Evolutionary conservation across 2,888 invertebrate genomes (phyloP).

Genomic region (Drosophila fungiperda): DNA sequence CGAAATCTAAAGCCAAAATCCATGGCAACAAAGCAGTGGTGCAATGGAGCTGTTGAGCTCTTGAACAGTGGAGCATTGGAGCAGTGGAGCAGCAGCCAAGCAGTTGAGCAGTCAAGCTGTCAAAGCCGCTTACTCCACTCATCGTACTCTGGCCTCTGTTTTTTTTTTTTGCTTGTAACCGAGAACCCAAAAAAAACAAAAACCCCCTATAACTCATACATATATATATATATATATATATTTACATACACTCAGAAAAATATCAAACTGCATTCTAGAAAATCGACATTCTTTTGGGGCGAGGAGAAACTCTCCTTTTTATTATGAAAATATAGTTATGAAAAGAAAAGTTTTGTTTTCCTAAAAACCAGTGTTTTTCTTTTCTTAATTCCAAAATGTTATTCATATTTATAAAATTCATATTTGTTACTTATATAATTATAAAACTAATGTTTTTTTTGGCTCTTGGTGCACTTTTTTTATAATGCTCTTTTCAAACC

Average conservation of each 20-base stretch:
- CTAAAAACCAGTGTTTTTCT: rapidly evolving
- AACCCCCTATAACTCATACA: conserved; percentile 18
- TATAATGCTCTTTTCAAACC: not conserved
- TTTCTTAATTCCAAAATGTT: not conserved
- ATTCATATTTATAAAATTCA: not conserved
- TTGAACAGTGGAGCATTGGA: conserved; percentile 18
- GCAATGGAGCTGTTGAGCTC: conserved; percentile 2
- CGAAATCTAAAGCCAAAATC: conserved; percentile 70
- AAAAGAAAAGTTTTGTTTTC: not conserved
- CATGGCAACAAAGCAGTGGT: conserved; percentile 27
- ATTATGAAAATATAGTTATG: not conserved
- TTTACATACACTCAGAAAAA: not conserved
- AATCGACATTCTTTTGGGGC: not conserved
- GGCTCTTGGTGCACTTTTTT: no score
- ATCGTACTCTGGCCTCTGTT: not conserved
- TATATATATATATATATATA: not conserved
- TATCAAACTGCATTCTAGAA: not conserved
- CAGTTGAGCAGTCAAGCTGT: conserved; percentile 19
- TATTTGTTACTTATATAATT: not conserved
- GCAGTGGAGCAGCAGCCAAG: conserved; percentile 1
- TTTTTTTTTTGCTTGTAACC: conserved; percentile 18
- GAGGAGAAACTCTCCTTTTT: not conserved
- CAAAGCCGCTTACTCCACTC: conserved; percentile 69
- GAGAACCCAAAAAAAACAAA: conserved; percentile 27
- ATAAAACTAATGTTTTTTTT: not conserved